These are phyloP conservation scores for Nibea coibor DNA, from an alignment of 2,113 vertebrate species.

Conservation along the genomic window DNA sequence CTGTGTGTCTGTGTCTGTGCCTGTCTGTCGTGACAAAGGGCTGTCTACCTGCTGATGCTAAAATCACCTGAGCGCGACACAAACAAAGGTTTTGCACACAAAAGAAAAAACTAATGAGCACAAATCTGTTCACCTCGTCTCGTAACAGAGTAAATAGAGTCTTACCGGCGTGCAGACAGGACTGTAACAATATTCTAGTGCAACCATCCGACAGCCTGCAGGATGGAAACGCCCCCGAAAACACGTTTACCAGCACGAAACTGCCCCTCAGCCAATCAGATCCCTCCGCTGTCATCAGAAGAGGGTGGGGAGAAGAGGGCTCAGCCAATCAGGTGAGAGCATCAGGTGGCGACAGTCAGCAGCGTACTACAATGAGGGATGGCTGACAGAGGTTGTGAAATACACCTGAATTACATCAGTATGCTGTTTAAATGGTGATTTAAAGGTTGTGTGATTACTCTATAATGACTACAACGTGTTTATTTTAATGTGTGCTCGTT, in stretches of 20 bases:
- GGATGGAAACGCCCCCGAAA: conserved; percentile 48
- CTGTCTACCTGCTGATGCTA: background rate
- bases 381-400: conserved; percentile 40
- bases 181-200: fast-evolving
- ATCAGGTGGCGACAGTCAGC: conserved; percentile 46
- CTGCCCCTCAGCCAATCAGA: conserved; percentile 71
- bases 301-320: conserved; percentile 64
- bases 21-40: background rate
- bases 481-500: too few species aligned
- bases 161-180: conserved; percentile 58
- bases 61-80: background rate
- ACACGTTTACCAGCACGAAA: background rate
- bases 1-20: background rate
- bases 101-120: background rate
- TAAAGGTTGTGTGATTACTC: background rate
- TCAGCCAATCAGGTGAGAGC: conserved; percentile 64
- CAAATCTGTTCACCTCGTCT: background rate
- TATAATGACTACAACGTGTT: background rate
- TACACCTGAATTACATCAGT: background rate
- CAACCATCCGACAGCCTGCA: conserved; percentile 1
- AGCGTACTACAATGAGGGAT: fast-evolving
- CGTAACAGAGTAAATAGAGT: background rate
- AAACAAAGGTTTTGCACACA: background rate
- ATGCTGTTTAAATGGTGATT: background rate
- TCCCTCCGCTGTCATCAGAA: conserved; percentile 66